Conservation (phyloP, 2,888 invertebrate species). For the Thysanoteuthis rhombus region DNA sequence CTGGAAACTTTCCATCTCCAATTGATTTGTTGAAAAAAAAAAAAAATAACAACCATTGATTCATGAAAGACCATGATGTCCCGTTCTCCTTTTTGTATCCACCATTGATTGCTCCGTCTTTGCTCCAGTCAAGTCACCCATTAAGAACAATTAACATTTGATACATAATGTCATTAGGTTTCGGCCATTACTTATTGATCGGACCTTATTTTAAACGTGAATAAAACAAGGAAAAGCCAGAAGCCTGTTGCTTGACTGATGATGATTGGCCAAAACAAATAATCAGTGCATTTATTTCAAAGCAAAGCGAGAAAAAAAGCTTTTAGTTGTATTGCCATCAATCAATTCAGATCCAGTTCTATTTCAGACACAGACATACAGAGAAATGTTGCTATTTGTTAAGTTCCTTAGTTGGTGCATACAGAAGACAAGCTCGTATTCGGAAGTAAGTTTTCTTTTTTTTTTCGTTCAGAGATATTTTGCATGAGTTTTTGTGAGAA, state of each 20-base stretch:
- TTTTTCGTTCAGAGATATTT: not conserved
- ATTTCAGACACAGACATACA: not conserved
- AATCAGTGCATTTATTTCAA: not conserved
- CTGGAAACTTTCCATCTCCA: not conserved
- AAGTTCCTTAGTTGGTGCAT: not conserved
- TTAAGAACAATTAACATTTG: not conserved
- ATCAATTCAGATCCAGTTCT: not conserved
- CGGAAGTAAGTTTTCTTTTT: not conserved
- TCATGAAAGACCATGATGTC: not conserved
- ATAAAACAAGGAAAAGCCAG: not conserved
- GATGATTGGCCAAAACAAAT: not conserved
- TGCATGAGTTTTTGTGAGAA: no score
- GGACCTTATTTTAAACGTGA: not conserved
- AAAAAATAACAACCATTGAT: not conserved
- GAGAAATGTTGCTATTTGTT: not conserved
- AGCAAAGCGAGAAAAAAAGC: not conserved
- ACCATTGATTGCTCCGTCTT: not conserved
- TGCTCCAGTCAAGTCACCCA: not conserved
- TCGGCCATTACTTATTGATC: not conserved
- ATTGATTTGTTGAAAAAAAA: not conserved
- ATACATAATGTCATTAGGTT: not conserved
- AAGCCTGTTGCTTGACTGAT: not conserved
- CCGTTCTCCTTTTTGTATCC: not conserved
- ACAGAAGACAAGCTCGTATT: no score
- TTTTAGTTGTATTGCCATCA: not conserved